phyloP scores from a whole-genome alignment of 1,140 invertebrate species.

The Anadara kagoshimensis region DNA sequence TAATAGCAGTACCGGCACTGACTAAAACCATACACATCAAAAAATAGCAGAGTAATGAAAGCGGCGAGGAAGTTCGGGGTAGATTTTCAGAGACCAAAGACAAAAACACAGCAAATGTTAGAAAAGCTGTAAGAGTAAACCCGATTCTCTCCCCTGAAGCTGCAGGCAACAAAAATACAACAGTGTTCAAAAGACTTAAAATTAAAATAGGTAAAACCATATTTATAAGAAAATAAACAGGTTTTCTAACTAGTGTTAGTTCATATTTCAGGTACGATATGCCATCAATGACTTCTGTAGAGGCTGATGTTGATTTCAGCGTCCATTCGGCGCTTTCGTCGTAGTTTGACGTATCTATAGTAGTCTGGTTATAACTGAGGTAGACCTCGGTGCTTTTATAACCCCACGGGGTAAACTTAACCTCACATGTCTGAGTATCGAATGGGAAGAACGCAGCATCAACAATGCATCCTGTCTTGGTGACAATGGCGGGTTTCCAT shows the following conservation, averaged over 20 bases:
- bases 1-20: conserved; percentile 20
- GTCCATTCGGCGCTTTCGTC: conserved; percentile 29
- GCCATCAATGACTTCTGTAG: conserved; percentile 14
- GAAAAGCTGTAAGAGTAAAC: conserved; percentile 76
- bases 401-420: conserved; percentile 26
- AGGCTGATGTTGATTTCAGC: background rate
- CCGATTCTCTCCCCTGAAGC: conserved; percentile 78
- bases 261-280: conserved; percentile 2
- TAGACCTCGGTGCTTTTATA: conserved; percentile 18
- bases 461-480: conserved; percentile 29
- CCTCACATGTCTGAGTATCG: conserved; percentile 31
- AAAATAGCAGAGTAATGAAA: conserved; percentile 33
- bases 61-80: conserved; percentile 76
- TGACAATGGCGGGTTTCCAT: conserved; percentile 33
- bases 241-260: conserved; percentile 14
- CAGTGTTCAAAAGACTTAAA: conserved; percentile 76
- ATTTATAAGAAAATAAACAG: conserved; percentile 75
- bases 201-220: conserved; percentile 78
- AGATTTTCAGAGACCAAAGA: conserved; percentile 77
- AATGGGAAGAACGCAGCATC: conserved; percentile 33
- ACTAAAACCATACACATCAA: conserved; percentile 34
- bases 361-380: background rate
- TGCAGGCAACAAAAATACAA: conserved; percentile 78
- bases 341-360: conserved; percentile 16
- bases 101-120: conserved; percentile 78